Evolutionary conservation across 2,888 invertebrate species (phyloP).

Genomic region (Pterobdella sp.): DNA sequence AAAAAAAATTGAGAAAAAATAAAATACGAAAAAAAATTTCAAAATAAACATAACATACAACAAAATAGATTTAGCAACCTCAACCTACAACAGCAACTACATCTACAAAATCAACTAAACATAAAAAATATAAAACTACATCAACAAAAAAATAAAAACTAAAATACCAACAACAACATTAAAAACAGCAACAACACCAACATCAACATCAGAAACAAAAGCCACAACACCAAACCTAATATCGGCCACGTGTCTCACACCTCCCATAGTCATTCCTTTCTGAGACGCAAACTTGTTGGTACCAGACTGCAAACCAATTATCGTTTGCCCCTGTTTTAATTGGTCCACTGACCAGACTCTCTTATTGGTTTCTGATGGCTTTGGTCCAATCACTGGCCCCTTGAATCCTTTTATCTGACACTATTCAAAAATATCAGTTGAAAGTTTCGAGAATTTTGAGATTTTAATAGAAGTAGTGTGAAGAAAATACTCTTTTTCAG

Average conservation of each 20-base stretch:
- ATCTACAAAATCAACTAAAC: too few relatives aligned
- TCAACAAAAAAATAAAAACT: too few relatives aligned
- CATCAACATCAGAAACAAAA: background rate
- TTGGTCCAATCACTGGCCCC: slow-evolving; percentile 46
- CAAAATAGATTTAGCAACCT: too few relatives aligned
- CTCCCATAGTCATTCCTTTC: slow-evolving; percentile 45
- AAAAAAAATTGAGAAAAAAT: too few relatives aligned
- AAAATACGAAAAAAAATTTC: too few relatives aligned
- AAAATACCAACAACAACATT: background rate
- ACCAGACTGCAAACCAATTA: slow-evolving; percentile 40
- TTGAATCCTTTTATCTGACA: slow-evolving; percentile 45
- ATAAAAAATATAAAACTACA: too few relatives aligned
- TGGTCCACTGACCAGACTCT: slow-evolving; percentile 46
- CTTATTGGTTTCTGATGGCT: slow-evolving; percentile 43
- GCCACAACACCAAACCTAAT: background rate
- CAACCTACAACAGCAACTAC: too few relatives aligned
- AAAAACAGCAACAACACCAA: background rate
- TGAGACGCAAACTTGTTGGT: slow-evolving; percentile 47
- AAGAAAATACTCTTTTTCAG: background rate
- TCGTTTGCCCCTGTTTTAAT: slow-evolving; percentile 35
- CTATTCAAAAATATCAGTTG: slow-evolving; percentile 8
- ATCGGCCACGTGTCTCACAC: slow-evolving; percentile 32
- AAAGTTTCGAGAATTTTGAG: too few relatives aligned
- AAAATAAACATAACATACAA: too few relatives aligned
- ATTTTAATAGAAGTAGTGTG: too few relatives aligned